Evolutionary conservation across 2,797 vertebrate genomes (phyloP).

Genomic region (Syndactyla subalaris): DNA sequence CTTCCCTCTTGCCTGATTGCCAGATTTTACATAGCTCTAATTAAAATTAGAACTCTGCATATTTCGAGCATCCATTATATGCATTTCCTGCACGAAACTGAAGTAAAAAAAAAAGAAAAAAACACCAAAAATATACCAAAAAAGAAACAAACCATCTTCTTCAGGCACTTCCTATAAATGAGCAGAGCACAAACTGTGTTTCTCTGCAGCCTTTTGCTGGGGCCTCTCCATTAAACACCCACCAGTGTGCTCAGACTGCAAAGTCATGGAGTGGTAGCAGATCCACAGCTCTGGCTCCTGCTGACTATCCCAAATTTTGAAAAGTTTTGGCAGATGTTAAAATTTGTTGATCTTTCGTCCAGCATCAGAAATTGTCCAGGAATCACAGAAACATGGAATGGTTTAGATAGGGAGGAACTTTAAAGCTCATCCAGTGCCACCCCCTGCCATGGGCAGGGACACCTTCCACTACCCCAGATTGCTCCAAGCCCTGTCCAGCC

Average conservation of each 20-base stretch:
- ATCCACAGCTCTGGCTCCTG: neutral
- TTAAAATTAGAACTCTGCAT: neutral
- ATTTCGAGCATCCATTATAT: neutral
- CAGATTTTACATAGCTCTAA: neutral
- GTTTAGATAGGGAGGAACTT: neutral
- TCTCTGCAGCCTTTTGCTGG: neutral
- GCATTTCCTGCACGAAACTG: neutral
- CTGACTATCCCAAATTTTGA: too few relatives aligned
- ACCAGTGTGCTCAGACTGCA: neutral
- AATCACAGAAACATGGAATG: neutral
- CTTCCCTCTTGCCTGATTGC: neutral
- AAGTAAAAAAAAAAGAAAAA: neutral
- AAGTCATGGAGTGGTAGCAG: neutral
- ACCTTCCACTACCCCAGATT: neutral
- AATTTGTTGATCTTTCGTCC: too few relatives aligned
- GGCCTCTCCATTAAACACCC: rapidly evolving
- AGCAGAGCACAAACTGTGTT: neutral
- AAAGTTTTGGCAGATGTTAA: neutral
- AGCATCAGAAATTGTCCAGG: neutral
- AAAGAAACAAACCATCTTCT: neutral
- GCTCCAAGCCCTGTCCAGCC: neutral
- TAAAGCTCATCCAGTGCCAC: rapidly evolving
- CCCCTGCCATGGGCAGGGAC: neutral
- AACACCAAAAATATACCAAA: too few relatives aligned
- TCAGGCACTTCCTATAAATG: neutral